Evolutionary conservation across 2,888 invertebrate species (phyloP), one percentile per base, ranked within the genome.

Genomic region (Agonopterix subpropinquella): DNA sequence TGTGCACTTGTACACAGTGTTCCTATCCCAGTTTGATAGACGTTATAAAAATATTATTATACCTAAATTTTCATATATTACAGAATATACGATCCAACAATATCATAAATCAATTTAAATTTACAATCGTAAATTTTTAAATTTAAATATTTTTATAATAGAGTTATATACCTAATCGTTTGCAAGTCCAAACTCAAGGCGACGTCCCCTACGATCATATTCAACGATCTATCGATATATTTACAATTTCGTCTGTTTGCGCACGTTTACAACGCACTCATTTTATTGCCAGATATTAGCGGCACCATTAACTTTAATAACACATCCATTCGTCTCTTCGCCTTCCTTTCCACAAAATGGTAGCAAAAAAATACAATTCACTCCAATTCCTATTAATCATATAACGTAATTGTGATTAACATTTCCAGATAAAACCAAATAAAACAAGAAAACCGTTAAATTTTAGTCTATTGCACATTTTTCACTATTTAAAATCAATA

Each of bases 91-190:
- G 67, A 73, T 75, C 73, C 81, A 85, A 85, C 84, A 85, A 80
- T 79, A 80, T 80, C 80, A 81, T 86, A 80, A 80, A 77, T 79
- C 71, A 75, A 76, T 77, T 78, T 65, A 67, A 80, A 78, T 85
- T 80, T 86, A 85, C 84, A 85, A 69, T 76, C 64, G 76, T 78
- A 80, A 79, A 75, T 78, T 64, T 73, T 78, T 78, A 80, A 54
- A 3, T 55, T 69, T 80, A 74, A 62, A 71, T 66, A 64, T 65
- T 59, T 62, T 67, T 71, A 36, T 67, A 67, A 67, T 66, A 64
- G 65, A 71, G 28, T 62, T 62, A n/a, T 39, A 58, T 55, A 64
- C 59, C 62, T 66, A 65, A 63, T 61, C 62, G 55, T 59, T 62
- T 64, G 59, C 57, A 66, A 64, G 61, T 65, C 59, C 62, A 28